These are phyloP conservation scores for Corydoras maculifer DNA, from an alignment of 2,113 vertebrate genomes.

Conservation along the genomic window DNA sequence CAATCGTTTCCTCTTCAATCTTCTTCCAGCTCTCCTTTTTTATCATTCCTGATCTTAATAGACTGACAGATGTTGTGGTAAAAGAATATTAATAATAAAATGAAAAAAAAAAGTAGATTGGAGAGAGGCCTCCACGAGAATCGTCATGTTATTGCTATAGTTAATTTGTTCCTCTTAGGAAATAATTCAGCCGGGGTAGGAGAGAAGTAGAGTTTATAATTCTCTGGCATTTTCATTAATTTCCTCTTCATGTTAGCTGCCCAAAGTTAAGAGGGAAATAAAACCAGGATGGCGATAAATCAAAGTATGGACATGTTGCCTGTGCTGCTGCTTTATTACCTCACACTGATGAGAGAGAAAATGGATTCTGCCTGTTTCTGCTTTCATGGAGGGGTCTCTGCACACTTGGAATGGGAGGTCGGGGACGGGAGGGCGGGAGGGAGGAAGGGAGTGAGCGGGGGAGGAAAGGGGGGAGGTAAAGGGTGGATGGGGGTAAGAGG, in stretches of 20 bases:
- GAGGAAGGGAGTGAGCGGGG: not conserved
- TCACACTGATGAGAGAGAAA: conserved; percentile 41
- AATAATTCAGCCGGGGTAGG: conserved; percentile 40
- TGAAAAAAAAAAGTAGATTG: not conserved
- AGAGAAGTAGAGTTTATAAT: conserved; percentile 48
- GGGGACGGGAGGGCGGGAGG: not conserved
- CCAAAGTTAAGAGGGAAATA: conserved; percentile 49
- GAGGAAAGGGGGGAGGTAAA: no score
- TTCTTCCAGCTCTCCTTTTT: not conserved
- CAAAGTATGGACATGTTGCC: conserved; percentile 42
- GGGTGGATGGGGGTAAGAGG: no score
- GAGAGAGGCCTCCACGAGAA: conserved; percentile 2
- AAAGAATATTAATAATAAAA: not conserved
- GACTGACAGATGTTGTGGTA: not conserved
- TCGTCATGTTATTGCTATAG: conserved; percentile 25
- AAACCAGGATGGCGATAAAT: conserved; percentile 51
- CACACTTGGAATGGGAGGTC: no score
- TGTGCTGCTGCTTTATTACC: conserved; percentile 41
- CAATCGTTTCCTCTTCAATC: no score
- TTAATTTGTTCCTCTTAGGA: conserved; percentile 29
- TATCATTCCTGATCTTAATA: not conserved
- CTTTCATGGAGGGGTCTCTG: conserved; percentile 14
- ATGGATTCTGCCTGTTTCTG: conserved; percentile 34
- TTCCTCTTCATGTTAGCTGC: conserved; percentile 46
- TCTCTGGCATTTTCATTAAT: conserved; percentile 50